Evolutionary conservation across 35 echinoderm and acorn worm genomes (phyloP).

Genomic region (Acanthaster planci): DNA sequence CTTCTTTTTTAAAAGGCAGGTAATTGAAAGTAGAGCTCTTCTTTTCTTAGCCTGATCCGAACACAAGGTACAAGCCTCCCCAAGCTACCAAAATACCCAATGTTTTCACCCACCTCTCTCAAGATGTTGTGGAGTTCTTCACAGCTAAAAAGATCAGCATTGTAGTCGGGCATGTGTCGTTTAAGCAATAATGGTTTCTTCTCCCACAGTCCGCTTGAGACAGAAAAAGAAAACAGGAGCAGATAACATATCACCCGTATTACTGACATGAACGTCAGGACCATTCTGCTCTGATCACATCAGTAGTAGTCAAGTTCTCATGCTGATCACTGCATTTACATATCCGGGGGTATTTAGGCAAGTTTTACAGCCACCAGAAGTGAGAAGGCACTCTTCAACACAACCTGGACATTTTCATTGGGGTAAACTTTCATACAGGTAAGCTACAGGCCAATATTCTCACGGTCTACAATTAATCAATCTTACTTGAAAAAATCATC

Average conservation of each 20-base stretch:
- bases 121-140: conserved; percentile 74
- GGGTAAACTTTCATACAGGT: too few relatives aligned
- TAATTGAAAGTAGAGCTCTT: too few relatives aligned
- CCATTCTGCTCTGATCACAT: not conserved
- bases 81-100: not conserved
- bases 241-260: conserved; percentile 10
- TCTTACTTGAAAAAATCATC: conserved; percentile 85
- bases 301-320: not conserved
- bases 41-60: too few relatives aligned
- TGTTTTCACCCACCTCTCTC: conserved; percentile 67
- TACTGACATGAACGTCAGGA: conserved; percentile 10
- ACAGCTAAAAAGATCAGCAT: conserved; percentile 76
- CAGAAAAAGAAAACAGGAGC: conserved; percentile 13
- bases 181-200: conserved; percentile 84
- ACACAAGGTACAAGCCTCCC: too few relatives aligned
- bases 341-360: not conserved
- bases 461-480: too few relatives aligned
- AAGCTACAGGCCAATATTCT: too few relatives aligned
- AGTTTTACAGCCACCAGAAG: too few relatives aligned
- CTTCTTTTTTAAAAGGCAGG: too few relatives aligned
- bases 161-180: conserved; percentile 78
- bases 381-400: too few relatives aligned
- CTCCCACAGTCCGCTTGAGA: conserved; percentile 79
- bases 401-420: too few relatives aligned
- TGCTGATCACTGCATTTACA: not conserved